phyloP scores from a whole-genome alignment of 1,140 invertebrate species.

The Campodea augens region DNA sequence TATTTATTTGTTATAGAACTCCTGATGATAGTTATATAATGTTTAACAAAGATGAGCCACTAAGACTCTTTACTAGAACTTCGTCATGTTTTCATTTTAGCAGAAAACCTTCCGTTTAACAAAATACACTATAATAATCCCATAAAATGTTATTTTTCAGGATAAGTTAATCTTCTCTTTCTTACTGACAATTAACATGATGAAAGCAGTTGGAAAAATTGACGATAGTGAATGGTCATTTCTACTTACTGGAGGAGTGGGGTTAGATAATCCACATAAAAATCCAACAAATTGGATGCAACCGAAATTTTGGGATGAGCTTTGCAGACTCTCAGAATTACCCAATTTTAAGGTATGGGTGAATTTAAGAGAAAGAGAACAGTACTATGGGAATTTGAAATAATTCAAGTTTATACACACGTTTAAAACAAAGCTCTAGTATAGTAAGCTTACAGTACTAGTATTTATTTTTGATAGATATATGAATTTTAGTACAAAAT shows the following conservation, averaged over 20 bases:
- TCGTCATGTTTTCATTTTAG: slow-evolving; percentile 11
- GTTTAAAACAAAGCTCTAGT: too few relatives aligned
- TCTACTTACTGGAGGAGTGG: slow-evolving; percentile 67
- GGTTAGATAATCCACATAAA: slow-evolving; percentile 48
- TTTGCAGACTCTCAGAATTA: slow-evolving; percentile 50
- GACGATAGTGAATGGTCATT: slow-evolving; percentile 63
- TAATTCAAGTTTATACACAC: too few relatives aligned
- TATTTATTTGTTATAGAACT: too few relatives aligned
- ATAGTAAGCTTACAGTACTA: too few relatives aligned
- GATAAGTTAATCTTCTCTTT: slow-evolving; percentile 82
- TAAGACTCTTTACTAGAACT: slow-evolving; percentile 5
- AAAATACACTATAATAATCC: too few relatives aligned
- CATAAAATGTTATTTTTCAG: slow-evolving; percentile 26
- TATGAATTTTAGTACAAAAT: too few relatives aligned
- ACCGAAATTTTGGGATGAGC: slow-evolving; percentile 60
- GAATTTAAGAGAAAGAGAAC: too few relatives aligned
- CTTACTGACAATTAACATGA: slow-evolving; percentile 59
- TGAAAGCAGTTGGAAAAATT: slow-evolving; percentile 47
- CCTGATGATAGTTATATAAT: slow-evolving; percentile 4
- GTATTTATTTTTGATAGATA: too few relatives aligned
- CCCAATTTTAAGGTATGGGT: slow-evolving; percentile 30
- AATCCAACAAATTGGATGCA: slow-evolving; percentile 56
- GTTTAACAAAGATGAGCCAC: too few relatives aligned
- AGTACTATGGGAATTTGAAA: too few relatives aligned
- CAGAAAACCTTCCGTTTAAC: too few relatives aligned